phyloP scores from a whole-genome alignment of 1,140 invertebrate genomes.

The Venturia canescens region DNA sequence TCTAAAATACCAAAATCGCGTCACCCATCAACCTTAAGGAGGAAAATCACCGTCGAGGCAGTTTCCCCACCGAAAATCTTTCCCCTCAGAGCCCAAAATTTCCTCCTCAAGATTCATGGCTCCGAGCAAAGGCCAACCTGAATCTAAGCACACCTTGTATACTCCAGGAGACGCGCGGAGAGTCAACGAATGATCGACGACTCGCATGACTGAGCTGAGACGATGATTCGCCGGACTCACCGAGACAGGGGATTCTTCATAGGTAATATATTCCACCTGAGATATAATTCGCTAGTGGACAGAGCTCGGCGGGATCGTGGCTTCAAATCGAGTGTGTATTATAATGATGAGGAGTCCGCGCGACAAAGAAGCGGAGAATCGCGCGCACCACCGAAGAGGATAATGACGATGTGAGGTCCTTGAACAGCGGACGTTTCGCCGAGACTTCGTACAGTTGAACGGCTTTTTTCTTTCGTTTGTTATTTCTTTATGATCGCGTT shows the following conservation, averaged over 20 bases:
- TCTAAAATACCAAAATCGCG: too few species aligned
- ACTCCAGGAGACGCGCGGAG: not conserved
- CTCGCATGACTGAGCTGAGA: slow-evolving; percentile 31
- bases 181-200: slow-evolving; percentile 11
- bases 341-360: slow-evolving; percentile 8
- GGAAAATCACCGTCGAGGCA: too few species aligned
- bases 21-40: too few species aligned
- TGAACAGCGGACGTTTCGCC: not conserved
- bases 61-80: too few species aligned
- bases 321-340: slow-evolving; percentile 33
- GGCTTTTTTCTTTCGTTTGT: too few species aligned
- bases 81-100: too few species aligned
- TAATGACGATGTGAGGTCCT: slow-evolving; percentile 12
- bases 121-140: not conserved
- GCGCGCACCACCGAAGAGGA: not conserved
- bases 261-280: slow-evolving; percentile 10
- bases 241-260: not conserved
- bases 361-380: not conserved
- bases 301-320: not conserved
- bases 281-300: slow-evolving; percentile 26
- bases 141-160: not conserved
- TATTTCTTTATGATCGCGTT: too few species aligned
- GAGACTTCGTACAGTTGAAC: too few species aligned
- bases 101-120: too few species aligned
- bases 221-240: not conserved